Evolutionary conservation across 1,140 invertebrate genomes (phyloP).

Genomic region (Pachypsylla venusta): DNA sequence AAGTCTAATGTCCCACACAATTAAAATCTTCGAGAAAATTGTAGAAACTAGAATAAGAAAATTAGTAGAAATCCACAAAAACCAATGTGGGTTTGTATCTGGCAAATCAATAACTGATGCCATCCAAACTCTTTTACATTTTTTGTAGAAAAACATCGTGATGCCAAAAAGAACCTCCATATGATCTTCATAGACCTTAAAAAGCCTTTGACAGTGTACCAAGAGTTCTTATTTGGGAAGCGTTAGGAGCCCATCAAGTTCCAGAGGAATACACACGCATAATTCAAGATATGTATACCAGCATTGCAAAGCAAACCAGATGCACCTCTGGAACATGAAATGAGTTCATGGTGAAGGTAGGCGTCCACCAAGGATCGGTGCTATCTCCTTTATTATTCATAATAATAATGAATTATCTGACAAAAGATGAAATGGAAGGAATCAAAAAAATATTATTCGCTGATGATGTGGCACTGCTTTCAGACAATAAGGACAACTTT

Average conservation of each 20-base stretch:
- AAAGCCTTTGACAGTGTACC: not conserved
- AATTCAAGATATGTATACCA: too few relatives aligned
- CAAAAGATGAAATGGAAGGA: not conserved
- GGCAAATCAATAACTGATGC: not conserved
- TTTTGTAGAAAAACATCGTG: not conserved
- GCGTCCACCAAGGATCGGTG: not conserved
- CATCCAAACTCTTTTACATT: not conserved
- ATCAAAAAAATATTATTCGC: not conserved
- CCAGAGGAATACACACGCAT: too few relatives aligned
- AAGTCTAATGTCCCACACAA: slow-evolving; percentile 3
- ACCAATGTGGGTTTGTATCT: not conserved
- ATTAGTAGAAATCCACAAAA: not conserved
- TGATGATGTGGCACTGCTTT: not conserved
- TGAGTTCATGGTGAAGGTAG: not conserved
- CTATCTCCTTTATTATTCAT: not conserved
- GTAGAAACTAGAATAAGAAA: not conserved
- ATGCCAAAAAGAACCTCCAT: not conserved
- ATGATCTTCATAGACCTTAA: slow-evolving; percentile 4
- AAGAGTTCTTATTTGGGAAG: not conserved
- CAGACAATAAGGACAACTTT: not conserved
- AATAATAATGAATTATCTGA: not conserved
- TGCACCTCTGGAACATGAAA: not conserved
- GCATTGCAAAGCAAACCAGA: not conserved
- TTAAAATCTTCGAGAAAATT: slow-evolving; percentile 9
- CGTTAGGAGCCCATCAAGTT: too few relatives aligned